A percentile compares a stretch with the other conserved stretches of the same genome.
These are phyloP conservation scores for Cephonodes hylas DNA, from an alignment of 2,888 invertebrate species.

Conservation along the genomic window DNA sequence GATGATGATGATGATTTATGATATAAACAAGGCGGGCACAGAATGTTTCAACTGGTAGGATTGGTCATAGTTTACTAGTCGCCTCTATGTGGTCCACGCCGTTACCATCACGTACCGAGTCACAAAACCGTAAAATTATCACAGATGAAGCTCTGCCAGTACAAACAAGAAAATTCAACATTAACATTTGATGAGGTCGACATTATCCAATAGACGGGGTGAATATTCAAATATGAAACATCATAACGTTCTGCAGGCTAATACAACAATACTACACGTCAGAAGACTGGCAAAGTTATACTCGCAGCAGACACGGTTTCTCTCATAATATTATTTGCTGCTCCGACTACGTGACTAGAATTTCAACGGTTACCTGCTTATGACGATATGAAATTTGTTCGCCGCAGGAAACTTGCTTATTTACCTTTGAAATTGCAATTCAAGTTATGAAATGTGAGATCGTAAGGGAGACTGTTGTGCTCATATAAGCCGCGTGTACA, in stretches of 20 bases:
- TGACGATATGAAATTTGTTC: conserved; percentile 63
- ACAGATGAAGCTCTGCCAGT: no score
- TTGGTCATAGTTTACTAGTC: no score
- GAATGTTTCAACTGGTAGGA: no score
- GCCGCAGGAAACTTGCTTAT: conserved; percentile 58
- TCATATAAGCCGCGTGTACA: conserved; percentile 6
- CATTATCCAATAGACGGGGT: not conserved
- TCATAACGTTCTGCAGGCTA: not conserved
- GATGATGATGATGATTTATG: no score
- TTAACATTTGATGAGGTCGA: no score
- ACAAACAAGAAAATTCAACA: no score
- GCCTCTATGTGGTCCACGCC: no score
- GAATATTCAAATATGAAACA: not conserved
- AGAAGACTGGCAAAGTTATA: conserved; percentile 48
- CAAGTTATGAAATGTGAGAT: conserved; percentile 40
- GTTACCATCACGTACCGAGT: no score
- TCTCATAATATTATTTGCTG: conserved; percentile 71
- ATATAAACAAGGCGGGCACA: no score
- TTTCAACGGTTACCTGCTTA: conserved; percentile 55
- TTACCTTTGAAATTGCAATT: conserved; percentile 56
- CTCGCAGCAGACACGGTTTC: conserved; percentile 61
- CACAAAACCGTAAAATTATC: no score
- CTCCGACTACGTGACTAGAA: conserved; percentile 60
- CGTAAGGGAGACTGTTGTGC: conserved; percentile 6
- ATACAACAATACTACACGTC: conserved; percentile 10